Evolutionary conservation across 2,888 invertebrate species (phyloP), one percentile per base, ranked within the genome.

Genomic region (Acheta domesticus): DNA sequence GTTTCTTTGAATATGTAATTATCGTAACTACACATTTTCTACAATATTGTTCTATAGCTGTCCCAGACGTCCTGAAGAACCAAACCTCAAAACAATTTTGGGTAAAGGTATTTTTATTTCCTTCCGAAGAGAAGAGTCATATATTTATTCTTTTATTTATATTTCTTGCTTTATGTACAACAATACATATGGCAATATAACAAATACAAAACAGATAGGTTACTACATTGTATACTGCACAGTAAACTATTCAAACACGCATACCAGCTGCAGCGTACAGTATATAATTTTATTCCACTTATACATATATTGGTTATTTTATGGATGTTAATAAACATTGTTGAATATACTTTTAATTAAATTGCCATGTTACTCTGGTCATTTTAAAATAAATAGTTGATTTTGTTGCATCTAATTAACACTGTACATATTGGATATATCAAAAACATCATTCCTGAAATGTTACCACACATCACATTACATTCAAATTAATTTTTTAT

Each of bases 181-280:
- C 62, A 62, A 62, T 62, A 62, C 62, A 62, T 62, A 62, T 62
- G n/a, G 62, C 62, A 62, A 62, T 62, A 62, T 62, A 62, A 62
- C 62, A 62, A 62, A 62, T 62, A 62, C 62, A 62, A 62, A 62
- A 62, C 16, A 62, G 62, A 62, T n/a, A 19, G 62, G 62, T 19
- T 62, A 62, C 62, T 62, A 62, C 62, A 62, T 62, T 62, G 62
- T 62, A 36, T 36, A 62, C 62, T 62, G 62, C 62, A 62, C 62
- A 62, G 16, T 62, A 19, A 62, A 62, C 62, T 62, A 62, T 62
- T 36, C 36, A 36, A 62, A 62, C 62, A 62, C 62, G 62, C 62
- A 62, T 62, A 62, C 62, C 62, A 62, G n/a, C 62, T 62, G 62
- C 62, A 19, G 62, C 16, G 36, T 36, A 36, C 16, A 62, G 62